Evolutionary conservation across 2,113 vertebrate species (phyloP).

Genomic region (Tamias sibiricus): DNA sequence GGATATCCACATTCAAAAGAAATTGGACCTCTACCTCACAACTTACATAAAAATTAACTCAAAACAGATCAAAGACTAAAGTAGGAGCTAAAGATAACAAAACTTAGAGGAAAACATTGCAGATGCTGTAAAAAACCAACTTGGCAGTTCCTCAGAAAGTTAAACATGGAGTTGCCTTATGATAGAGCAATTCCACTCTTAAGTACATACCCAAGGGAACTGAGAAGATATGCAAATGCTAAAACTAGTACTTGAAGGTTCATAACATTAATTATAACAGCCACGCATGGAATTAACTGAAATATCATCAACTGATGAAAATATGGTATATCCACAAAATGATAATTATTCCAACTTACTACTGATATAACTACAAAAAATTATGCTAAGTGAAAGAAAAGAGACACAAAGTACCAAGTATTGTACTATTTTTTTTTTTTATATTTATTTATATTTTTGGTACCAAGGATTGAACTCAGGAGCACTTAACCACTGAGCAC

Average conservation of each 20-base stretch:
- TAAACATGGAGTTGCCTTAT: background rate
- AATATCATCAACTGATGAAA: constrained; percentile 6
- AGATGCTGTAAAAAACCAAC: background rate
- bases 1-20: constrained; percentile 32
- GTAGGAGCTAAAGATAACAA: background rate
- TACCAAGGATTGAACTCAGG: too few species aligned
- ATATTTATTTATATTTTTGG: too few species aligned
- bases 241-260: constrained; percentile 19
- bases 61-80: constrained; percentile 16
- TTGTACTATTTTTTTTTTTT: too few species aligned
- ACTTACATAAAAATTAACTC: constrained; percentile 3
- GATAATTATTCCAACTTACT: background rate
- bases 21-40: background rate
- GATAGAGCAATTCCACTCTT: background rate
- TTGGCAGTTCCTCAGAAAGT: background rate
- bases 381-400: background rate
- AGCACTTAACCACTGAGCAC: too few species aligned
- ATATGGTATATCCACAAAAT: constrained; percentile 36
- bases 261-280: background rate
- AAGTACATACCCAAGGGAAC: background rate
- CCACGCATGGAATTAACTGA: constrained; percentile 13
- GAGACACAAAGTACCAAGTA: background rate
- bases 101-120: background rate
- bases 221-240: background rate
- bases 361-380: background rate